These are phyloP conservation scores for Pedicia rivosa DNA, from an alignment of 2,888 invertebrate species.

Conservation along the genomic window DNA sequence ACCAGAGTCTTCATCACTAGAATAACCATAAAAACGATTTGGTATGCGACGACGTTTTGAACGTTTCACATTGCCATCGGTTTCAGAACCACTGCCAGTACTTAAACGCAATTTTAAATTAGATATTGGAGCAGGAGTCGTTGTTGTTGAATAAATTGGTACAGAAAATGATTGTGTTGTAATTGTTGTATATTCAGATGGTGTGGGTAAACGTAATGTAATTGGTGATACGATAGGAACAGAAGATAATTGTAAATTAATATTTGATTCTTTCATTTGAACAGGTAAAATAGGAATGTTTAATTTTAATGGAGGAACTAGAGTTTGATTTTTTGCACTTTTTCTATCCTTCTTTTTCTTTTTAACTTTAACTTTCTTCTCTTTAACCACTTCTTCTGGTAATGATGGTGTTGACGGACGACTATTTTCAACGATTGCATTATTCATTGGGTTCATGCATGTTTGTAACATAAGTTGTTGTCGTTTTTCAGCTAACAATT, in stretches of 20 bases:
- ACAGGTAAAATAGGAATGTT: slow-evolving; percentile 33
- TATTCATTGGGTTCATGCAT: slow-evolving; percentile 43
- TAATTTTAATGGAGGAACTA: slow-evolving; percentile 38
- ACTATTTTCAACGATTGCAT: slow-evolving; percentile 43
- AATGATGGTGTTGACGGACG: slow-evolving; percentile 46
- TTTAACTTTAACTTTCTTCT: slow-evolving; percentile 40
- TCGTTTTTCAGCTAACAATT: slow-evolving; percentile 57
- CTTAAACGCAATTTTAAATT: slow-evolving; percentile 14
- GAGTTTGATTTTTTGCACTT: slow-evolving; percentile 27
- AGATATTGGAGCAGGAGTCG: slow-evolving; percentile 12
- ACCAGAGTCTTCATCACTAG: slow-evolving; percentile 62
- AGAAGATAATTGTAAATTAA: background rate
- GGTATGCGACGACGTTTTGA: slow-evolving; percentile 69
- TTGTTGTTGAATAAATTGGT: slow-evolving; percentile 6
- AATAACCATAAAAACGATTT: slow-evolving; percentile 76
- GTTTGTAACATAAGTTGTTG: slow-evolving; percentile 47
- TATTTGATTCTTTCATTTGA: too few species aligned
- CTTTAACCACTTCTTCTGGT: slow-evolving; percentile 29
- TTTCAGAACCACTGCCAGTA: slow-evolving; percentile 33
- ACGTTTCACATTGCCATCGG: slow-evolving; percentile 43
- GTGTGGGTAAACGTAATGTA: slow-evolving; percentile 10
- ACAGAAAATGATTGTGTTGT: slow-evolving; percentile 1
- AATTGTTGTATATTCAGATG: slow-evolving; percentile 9
- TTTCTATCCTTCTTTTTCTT: slow-evolving; percentile 50
- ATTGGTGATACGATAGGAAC: slow-evolving; percentile 6